A percentile compares a stretch with the other conserved stretches of the same genome.
Evolutionary conservation across 2,797 vertebrate genomes (phyloP).

Genomic region (Mycteria americana): DNA sequence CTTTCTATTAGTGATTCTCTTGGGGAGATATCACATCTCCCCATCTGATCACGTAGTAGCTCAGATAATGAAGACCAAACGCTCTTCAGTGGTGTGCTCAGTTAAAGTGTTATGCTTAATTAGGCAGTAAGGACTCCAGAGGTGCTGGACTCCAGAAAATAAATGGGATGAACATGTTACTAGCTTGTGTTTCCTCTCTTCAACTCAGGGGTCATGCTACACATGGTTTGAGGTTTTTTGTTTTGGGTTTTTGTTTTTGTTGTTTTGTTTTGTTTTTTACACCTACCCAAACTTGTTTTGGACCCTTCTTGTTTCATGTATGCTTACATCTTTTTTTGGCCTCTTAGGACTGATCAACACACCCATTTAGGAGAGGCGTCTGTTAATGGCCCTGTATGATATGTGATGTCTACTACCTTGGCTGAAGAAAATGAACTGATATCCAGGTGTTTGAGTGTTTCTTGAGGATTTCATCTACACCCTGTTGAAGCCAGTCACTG

Average conservation of each 20-base stretch:
- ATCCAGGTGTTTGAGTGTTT: conserved; percentile 72
- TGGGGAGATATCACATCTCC: neutral
- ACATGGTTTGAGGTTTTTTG: neutral
- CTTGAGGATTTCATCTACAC: conserved; percentile 76
- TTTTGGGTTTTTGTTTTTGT: neutral
- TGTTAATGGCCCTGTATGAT: conserved; percentile 93
- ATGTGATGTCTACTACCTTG: conserved; percentile 67
- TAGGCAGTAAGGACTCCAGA: neutral
- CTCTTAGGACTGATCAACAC: conserved; percentile 82
- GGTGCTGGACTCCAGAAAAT: neutral
- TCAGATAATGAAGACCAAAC: neutral
- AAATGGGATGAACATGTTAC: neutral
- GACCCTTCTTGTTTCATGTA: neutral
- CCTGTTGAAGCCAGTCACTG: conserved; percentile 76
- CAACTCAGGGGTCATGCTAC: neutral
- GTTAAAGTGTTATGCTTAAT: neutral
- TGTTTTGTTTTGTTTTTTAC: neutral
- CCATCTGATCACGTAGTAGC: neutral
- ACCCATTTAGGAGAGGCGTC: conserved; percentile 79
- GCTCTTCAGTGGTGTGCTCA: neutral
- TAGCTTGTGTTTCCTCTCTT: neutral
- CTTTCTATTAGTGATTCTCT: neutral
- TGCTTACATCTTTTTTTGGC: neutral
- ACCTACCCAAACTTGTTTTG: neutral
- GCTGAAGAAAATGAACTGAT: conserved; percentile 80